Base-by-base conservation (phyloP, 23 tunicate species). In the Phallusia fumigata region DNA sequence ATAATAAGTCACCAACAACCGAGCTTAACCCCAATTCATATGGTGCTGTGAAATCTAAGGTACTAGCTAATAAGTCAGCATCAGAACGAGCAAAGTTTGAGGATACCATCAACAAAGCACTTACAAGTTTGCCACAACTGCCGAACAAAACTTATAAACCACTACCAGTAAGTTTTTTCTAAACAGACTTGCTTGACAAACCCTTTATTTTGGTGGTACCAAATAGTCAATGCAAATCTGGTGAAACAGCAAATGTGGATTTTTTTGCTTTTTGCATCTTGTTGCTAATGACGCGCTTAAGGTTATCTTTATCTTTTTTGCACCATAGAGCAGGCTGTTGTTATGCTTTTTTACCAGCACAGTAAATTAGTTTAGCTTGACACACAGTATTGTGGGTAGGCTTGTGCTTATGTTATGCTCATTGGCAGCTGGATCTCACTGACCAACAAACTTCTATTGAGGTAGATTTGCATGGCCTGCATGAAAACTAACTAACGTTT, bases 71-170 rank as follows among this genome's bases (percentile, higher is more conserved):
- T 53, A 86, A 91, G 65, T 86, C 91, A 28, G 80, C 65, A 19
- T 74, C 80, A 18, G 98, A 93, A 33, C 65, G 90, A 77, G 87
- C 89, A 18, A 93, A 85, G 69, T 93, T 93, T 85, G 93, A 88
- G 51, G 93, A 93, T 44, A 88, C 98, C 12, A 84, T 93, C 18
- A 93, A 88, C 87, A 88, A 88, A 73, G 98, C 98, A 32, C 53
- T 93, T 44, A 81, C 91, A 22, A 93, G 98, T 73, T 81, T 93
- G 76, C 98, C 98, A 19, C 79, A 84, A 52, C 84, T 88, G 65
- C 98, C 98, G 18, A 65, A n/a, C 12, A 40, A 74, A 15, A 65
- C 31, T 35, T n/a, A 45, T 30, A 80, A 72, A 65, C 82, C 73
- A 34, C 44, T 58, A 24, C 69, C 69, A 24, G 69, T 58, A 58